Evolutionary conservation across 92 coral and sea anemone species (phyloP), one percentile per base, ranked within the genome.

Genomic region (Plumapathes pennacea): DNA sequence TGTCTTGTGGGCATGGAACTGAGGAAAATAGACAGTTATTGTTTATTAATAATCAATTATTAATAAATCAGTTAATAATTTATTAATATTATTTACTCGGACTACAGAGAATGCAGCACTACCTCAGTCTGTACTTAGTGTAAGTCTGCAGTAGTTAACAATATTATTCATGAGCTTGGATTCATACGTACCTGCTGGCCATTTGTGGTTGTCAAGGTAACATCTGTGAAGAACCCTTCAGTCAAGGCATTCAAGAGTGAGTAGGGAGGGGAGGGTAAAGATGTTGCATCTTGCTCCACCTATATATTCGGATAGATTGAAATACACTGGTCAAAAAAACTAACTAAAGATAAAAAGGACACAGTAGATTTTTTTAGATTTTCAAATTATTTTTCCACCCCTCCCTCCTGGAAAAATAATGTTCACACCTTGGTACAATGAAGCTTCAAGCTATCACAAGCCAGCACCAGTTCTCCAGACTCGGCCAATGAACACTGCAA

Each of bases 1-100:
- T 12, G 85, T 83, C 79, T 82, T 86, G 61, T 86, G 95, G 23
- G 77, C 95, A 27, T 28, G 34, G 56, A 86, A 71, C 95, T 86
- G 10, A 3, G 9, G 23, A 22, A 5, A 58, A 61, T 2, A 42
- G n/a, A 48, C n/a, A n/a, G n/a, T n/a, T n/a, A n/a, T n/a, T n/a
- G n/a, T n/a, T n/a, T n/a, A n/a, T n/a, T 27, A 11, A 5, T 15
- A 11, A 42, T 3, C 21, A 42, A 3, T 15, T 4, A 3, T 5
- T 20, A 11, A 11, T 42, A 11, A 25, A 11, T 3, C 11, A 42
- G 12, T 5, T 3, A 5, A 42, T 3, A 42, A 25, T n/a, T n/a
- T n/a, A n/a, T n/a, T n/a, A n/a, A n/a, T n/a, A n/a, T n/a, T n/a
- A n/a, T n/a, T n/a, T n/a, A n/a, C n/a, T n/a, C n/a, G n/a, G n/a